Conservation (phyloP, 2,888 invertebrate genomes). For the Icerya purchasi region DNA sequence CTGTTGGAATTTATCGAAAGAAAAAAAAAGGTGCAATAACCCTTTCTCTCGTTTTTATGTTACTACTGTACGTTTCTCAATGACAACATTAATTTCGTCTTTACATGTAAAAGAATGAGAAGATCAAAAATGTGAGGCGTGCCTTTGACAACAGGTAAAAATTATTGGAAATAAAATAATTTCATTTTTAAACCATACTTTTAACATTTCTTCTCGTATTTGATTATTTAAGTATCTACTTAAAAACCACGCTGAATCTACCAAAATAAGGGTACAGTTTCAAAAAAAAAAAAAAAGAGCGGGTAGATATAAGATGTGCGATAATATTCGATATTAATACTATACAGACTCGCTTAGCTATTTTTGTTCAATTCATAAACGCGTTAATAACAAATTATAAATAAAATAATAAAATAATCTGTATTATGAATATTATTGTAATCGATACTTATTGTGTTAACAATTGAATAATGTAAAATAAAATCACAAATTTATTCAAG, state of each 20-base stretch:
- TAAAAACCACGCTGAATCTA: background rate
- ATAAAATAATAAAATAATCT: too few relatives aligned
- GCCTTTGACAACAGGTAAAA: background rate
- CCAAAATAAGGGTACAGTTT: background rate
- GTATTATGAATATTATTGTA: too few relatives aligned
- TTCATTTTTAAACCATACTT: too few relatives aligned
- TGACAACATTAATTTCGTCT: background rate
- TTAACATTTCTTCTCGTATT: background rate
- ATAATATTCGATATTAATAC: background rate
- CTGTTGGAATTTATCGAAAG: too few relatives aligned
- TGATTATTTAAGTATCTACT: background rate
- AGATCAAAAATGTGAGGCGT: background rate
- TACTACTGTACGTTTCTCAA: background rate
- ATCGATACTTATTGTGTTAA: too few relatives aligned
- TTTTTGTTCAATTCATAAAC: too few relatives aligned
- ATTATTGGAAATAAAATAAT: too few relatives aligned
- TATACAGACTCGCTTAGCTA: background rate
- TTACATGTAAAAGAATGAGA: background rate
- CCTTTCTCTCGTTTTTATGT: too few relatives aligned
- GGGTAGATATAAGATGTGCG: background rate
- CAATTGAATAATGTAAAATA: too few relatives aligned
- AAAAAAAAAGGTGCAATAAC: too few relatives aligned
- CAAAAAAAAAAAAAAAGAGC: background rate
- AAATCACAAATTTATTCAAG: too few relatives aligned
- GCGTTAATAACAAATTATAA: too few relatives aligned